Base-by-base conservation (phyloP, 2,797 vertebrate genomes). In the Pipistrellus pygmaeus region DNA sequence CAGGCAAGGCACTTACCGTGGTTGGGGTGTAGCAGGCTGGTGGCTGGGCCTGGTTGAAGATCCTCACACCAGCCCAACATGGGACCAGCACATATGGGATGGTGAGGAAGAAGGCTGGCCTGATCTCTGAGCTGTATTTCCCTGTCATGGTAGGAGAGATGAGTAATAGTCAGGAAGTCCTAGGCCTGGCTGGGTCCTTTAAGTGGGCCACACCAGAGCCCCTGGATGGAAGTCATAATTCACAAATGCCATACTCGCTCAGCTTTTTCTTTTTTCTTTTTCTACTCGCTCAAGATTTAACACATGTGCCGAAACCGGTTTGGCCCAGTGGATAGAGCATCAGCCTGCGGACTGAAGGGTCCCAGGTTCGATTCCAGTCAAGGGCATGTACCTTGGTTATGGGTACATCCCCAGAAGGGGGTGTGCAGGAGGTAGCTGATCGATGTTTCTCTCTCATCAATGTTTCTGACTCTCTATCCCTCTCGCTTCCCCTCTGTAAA, bases 61-160 rank as follows among this genome's bases (percentile, higher is more conserved):
- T 97, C 20, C 96, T 97, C 35, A 94, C 5, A 0, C 98, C 99
- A n/a, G 98, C 99, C 98, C 98, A 99, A 53, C 98, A 86, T 9
- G 98, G 99, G 88, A 99, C 89, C 95, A 99, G 83, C 77, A 99
- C 8, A 88, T 98, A 99, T 41, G 99, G 98, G 80, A 99, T 96
- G 97, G 99, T 99, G 87, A 99, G 98, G 97, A 99, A 98, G 98
- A 99, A 99, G 73, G 98, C 96, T 1, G 99, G 99, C 27, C 98
- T 98, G 83, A 99, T 98, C 90, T 99, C 99, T 0, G 98, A 98
- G 86, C 98, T 99, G 93, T 99, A 99, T 97, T 99, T 99, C 96
- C 99, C 99, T 99, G 97, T 4, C 97, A 62, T 23, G 6, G 69
- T 0, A 11, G 23, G 44, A 68, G 32, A 62, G 76, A 0, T 7